Evolutionary conservation across 2,113 vertebrate species (phyloP).

Genomic region (Coreoperca whiteheadi): DNA sequence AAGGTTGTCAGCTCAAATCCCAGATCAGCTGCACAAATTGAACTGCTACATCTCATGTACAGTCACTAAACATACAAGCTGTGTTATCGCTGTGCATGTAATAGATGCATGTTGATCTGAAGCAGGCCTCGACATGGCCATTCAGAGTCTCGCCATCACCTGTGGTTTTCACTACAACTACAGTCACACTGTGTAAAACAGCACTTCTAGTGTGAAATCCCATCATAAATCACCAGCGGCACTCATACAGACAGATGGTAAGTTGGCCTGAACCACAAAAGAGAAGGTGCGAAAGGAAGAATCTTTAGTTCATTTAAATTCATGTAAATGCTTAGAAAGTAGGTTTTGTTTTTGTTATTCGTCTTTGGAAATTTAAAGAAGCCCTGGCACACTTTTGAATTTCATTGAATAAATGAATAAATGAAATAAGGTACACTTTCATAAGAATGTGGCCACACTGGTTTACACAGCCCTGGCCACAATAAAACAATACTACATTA

Average conservation of each 20-base stretch:
- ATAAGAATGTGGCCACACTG: slow-evolving; percentile 11
- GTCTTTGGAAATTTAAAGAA: background rate
- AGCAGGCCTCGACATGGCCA: slow-evolving; percentile 16
- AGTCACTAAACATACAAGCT: background rate
- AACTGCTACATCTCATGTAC: background rate
- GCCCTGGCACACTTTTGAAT: slow-evolving; percentile 5
- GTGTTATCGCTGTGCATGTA: background rate
- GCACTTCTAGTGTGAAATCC: slow-evolving; percentile 62
- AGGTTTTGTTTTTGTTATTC: slow-evolving; percentile 1
- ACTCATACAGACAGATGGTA: slow-evolving; percentile 39
- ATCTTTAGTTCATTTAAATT: background rate
- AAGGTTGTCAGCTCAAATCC: background rate
- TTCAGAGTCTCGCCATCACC: slow-evolving; percentile 51
- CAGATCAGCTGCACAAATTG: background rate
- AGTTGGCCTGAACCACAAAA: slow-evolving; percentile 33
- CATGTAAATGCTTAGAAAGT: background rate
- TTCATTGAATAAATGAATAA: slow-evolving; percentile 2
- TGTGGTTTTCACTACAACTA: slow-evolving; percentile 65
- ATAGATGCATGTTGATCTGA: slow-evolving; percentile 30
- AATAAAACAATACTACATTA: slow-evolving; percentile 48
- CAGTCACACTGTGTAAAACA: slow-evolving; percentile 57
- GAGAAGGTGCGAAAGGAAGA: background rate
- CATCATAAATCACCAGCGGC: slow-evolving; percentile 54
- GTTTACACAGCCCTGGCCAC: slow-evolving; percentile 52
- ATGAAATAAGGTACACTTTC: background rate